phyloP scores from a whole-genome alignment of 2,113 vertebrate genomes.

The Aramus guarauna region DNA sequence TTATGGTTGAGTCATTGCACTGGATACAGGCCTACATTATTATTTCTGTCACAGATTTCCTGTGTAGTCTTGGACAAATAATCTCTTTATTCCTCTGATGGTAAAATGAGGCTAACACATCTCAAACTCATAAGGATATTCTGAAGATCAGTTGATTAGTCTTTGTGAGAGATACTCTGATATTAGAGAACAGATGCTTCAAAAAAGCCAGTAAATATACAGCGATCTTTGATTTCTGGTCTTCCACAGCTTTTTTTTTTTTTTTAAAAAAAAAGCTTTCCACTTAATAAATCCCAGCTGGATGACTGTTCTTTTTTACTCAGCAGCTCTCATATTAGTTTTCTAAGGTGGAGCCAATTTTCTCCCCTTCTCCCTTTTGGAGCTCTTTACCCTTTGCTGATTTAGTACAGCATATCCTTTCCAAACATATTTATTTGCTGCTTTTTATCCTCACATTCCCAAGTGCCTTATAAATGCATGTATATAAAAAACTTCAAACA shows the following conservation, averaged over 20 bases:
- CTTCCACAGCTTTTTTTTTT: background rate
- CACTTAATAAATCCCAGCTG: constrained; percentile 28
- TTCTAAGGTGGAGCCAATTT: constrained; percentile 13
- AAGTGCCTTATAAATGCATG: background rate
- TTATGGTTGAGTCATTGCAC: background rate
- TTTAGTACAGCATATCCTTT: background rate
- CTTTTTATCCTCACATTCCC: constrained; percentile 7
- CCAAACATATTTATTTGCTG: constrained; percentile 17
- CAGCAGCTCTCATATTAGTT: background rate
- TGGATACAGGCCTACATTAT: background rate
- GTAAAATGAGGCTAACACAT: background rate
- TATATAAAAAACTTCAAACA: background rate
- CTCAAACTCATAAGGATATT: constrained; percentile 1
- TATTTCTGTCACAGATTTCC: constrained; percentile 4
- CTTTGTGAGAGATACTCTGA: constrained; percentile 2
- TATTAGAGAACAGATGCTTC: constrained; percentile 16
- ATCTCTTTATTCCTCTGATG: background rate
- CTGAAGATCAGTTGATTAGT: constrained; percentile 33
- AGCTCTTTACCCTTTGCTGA: background rate
- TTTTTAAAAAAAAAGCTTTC: background rate
- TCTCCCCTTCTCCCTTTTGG: background rate
- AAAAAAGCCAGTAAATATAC: constrained; percentile 7
- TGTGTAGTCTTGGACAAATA: background rate
- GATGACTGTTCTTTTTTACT: constrained; percentile 5
- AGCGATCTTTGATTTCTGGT: constrained; percentile 31